These are phyloP conservation scores for Piprites chloris DNA, from an alignment of 2,113 vertebrate species.

Conservation along the genomic window DNA sequence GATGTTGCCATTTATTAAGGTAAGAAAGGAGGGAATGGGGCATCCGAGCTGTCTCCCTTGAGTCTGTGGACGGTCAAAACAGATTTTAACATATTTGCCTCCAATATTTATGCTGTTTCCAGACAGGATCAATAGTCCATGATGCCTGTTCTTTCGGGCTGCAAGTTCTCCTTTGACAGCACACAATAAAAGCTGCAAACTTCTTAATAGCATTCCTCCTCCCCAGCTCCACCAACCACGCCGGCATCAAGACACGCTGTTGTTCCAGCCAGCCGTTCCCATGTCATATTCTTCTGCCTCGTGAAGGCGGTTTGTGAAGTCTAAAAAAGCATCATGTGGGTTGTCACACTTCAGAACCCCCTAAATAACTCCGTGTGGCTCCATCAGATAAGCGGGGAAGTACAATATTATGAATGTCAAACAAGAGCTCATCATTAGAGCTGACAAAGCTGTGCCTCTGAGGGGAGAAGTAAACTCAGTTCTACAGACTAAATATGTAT, in stretches of 20 bases:
- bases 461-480: neutral
- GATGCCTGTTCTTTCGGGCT: neutral
- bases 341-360: conserved; percentile 1
- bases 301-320: neutral
- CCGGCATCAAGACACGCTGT: neutral
- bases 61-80: neutral
- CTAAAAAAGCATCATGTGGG: conserved; percentile 33
- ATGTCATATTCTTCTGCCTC: neutral
- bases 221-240: neutral
- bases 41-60: neutral
- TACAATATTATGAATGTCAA: conserved; percentile 25
- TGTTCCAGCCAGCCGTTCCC: neutral
- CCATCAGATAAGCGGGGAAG: neutral
- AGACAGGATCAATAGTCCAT: neutral
- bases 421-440: neutral
- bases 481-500: neutral
- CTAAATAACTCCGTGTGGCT: neutral
- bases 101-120: neutral
- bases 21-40: neutral
- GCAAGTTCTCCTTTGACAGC: neutral
- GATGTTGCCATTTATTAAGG: neutral
- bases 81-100: neutral
- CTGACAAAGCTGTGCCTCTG: neutral
- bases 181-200: neutral
- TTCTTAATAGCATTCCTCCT: neutral